These are phyloP conservation scores for Meriones psammophilus DNA, from an alignment of 2,797 vertebrate genomes.

Conservation along the genomic window DNA sequence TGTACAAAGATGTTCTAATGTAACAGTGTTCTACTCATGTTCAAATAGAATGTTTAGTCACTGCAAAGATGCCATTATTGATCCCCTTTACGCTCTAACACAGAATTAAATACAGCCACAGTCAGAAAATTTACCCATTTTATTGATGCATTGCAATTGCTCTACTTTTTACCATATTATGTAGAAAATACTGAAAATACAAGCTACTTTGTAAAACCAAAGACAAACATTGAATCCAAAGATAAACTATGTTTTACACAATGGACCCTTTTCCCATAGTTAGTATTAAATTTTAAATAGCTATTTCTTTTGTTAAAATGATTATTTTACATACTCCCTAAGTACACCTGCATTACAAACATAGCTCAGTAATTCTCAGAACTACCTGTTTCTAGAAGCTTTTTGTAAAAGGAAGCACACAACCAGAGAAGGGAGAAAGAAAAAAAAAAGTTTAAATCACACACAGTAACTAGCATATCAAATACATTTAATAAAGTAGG, in stretches of 20 bases:
- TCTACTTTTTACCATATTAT: conserved; percentile 94
- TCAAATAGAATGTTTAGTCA: background rate
- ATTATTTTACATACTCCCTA: conserved; percentile 93
- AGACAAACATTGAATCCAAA: conserved; percentile 95
- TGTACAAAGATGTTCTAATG: background rate
- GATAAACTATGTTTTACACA: conserved; percentile 94
- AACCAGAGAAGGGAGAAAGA: conserved; percentile 88
- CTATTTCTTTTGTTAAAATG: conserved; percentile 93
- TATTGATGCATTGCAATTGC: conserved; percentile 93
- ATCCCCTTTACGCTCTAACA: background rate
- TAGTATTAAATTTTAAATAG: conserved; percentile 94
- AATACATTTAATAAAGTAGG: conserved; percentile 92
- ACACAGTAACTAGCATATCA: conserved; percentile 93
- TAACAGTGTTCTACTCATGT: background rate
- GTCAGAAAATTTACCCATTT: conserved; percentile 93
- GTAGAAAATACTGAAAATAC: conserved; percentile 95
- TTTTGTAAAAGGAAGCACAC: conserved; percentile 90
- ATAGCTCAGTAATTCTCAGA: conserved; percentile 92
- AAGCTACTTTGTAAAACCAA: conserved; percentile 95
- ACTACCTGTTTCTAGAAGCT: conserved; percentile 91
- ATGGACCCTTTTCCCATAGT: conserved; percentile 93
- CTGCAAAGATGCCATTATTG: background rate
- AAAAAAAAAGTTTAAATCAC: conserved; percentile 88
- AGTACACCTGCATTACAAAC: conserved; percentile 93
- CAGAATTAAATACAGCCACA: conserved; percentile 77